Conservation (phyloP, 2,797 vertebrate species). For the Hybognathus amarus region DNA sequence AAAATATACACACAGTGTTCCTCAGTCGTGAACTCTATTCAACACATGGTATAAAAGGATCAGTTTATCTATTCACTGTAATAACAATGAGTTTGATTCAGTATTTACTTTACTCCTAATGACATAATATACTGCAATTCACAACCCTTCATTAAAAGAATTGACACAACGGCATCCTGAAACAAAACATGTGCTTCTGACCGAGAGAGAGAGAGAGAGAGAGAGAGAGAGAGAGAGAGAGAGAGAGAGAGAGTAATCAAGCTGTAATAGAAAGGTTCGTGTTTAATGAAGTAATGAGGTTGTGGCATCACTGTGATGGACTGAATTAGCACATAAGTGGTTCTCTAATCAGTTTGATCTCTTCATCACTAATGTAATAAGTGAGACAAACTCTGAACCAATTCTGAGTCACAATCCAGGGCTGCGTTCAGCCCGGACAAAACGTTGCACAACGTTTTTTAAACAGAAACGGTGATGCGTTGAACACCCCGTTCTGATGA, state of each 20-base stretch:
- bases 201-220: not conserved
- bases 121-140: not conserved
- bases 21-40: not conserved
- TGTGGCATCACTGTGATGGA: not conserved
- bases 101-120: conserved; percentile 4
- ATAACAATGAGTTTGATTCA: conserved; percentile 11
- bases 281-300: conserved; percentile 30
- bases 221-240: not conserved
- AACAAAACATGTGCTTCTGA: not conserved
- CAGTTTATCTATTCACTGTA: not conserved
- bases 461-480: too few species aligned
- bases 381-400: conserved; percentile 7
- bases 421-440: too few species aligned
- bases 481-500: too few species aligned
- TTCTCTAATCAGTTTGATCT: not conserved
- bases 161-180: not conserved
- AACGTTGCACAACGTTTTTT: too few species aligned
- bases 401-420: not conserved
- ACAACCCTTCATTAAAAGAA: not conserved
- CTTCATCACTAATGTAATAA: conserved; percentile 24
- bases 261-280: conserved; percentile 31
- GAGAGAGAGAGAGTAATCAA: not conserved
- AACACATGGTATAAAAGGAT: conserved; percentile 1
- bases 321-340: conserved; percentile 1
- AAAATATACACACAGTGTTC: conserved; percentile 39